phyloP scores from a whole-genome alignment of 1,140 invertebrate species.

The Apis cerana region DNA sequence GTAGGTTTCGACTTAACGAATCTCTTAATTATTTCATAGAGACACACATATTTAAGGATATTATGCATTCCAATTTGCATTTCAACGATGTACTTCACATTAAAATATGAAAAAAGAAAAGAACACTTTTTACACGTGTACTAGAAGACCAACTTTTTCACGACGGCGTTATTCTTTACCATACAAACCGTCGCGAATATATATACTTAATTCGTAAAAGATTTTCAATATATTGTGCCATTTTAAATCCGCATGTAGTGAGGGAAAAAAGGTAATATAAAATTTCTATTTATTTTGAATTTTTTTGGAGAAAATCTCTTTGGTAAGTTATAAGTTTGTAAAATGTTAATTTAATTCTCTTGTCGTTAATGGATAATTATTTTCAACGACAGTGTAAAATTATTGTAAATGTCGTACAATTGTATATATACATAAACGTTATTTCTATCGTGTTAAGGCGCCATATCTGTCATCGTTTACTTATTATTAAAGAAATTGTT shows the following conservation, averaged over 20 bases:
- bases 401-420: constrained; percentile 69
- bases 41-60: constrained; percentile 48
- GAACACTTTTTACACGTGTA: constrained; percentile 53
- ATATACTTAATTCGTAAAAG: constrained; percentile 49
- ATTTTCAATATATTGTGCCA: constrained; percentile 50
- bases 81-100: constrained; percentile 54
- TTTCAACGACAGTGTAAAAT: constrained; percentile 53
- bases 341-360: constrained; percentile 23
- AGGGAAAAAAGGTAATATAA: constrained; percentile 6
- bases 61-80: constrained; percentile 71
- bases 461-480: constrained; percentile 66
- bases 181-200: constrained; percentile 33
- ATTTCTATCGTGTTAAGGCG: constrained; percentile 69
- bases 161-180: background rate
- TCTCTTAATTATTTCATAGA: constrained; percentile 61
- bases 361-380: constrained; percentile 13
- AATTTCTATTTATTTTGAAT: constrained; percentile 55
- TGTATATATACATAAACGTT: constrained; percentile 65
- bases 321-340: constrained; percentile 9
- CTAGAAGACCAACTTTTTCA: constrained; percentile 30
- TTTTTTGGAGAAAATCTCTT: background rate
- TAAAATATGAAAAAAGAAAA: constrained; percentile 6
- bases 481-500: constrained; percentile 66
- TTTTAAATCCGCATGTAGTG: constrained; percentile 8
- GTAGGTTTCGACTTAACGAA: constrained; percentile 49